A percentile compares a stretch with the other conserved stretches of the same genome.
Evolutionary conservation across 2,113 vertebrate species (phyloP).

Genomic region (Acanthochromis polyacanthus): DNA sequence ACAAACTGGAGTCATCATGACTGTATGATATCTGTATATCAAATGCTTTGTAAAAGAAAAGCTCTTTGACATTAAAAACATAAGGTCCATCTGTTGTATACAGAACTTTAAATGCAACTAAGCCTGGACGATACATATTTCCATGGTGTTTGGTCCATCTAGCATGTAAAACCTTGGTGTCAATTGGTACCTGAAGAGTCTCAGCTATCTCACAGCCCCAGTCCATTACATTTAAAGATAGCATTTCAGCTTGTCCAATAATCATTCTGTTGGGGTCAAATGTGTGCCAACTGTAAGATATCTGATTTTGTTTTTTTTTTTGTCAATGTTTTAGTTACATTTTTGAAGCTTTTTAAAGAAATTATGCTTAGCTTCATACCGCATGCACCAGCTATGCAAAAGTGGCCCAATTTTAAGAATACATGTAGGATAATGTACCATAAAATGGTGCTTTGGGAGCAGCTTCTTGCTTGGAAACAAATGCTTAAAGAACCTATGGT

Average conservation of each 20-base stretch:
- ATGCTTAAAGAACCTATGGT: conserved; percentile 48
- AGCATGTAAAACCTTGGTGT: conserved; percentile 40
- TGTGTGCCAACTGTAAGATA: conserved; percentile 41
- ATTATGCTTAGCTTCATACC: conserved; percentile 48
- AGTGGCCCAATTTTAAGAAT: conserved; percentile 48
- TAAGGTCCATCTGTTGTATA: conserved; percentile 22
- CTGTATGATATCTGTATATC: conserved; percentile 41
- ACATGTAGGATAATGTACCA: conserved; percentile 51
- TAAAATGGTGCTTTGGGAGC: conserved; percentile 58
- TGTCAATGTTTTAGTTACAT: conserved; percentile 52
- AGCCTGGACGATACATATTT: conserved; percentile 13
- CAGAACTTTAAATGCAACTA: conserved; percentile 31
- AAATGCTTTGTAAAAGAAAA: conserved; percentile 34
- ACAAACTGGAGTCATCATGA: conserved; percentile 17
- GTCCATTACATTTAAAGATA: conserved; percentile 30
- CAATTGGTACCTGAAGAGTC: conserved; percentile 26
- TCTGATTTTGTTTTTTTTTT: conserved; percentile 47
- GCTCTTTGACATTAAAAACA: conserved; percentile 23
- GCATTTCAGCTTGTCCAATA: conserved; percentile 40
- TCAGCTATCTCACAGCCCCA: conserved; percentile 32
- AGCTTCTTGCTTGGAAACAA: conserved; percentile 46
- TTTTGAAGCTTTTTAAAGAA: conserved; percentile 58
- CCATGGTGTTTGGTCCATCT: conserved; percentile 57
- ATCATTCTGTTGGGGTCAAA: conserved; percentile 26
- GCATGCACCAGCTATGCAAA: conserved; percentile 47